Percentiles rank a stretch among this genome's conserved stretches.
Evolutionary conservation across 2,888 invertebrate genomes (phyloP).

Genomic region (Napeogenes sylphis): DNA sequence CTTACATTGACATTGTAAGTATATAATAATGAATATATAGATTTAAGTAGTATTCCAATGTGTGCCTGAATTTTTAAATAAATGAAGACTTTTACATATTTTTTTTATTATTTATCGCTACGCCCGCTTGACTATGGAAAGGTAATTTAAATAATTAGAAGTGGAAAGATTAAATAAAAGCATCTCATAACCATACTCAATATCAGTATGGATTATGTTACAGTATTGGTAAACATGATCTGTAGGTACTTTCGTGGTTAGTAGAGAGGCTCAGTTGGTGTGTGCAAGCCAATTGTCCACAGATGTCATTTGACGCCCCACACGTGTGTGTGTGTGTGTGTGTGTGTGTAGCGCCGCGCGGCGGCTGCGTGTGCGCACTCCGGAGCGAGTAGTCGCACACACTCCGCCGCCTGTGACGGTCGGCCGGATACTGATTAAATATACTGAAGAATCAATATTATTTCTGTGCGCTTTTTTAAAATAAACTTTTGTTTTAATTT

Average conservation of each 20-base stretch:
- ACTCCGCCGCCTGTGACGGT: slow-evolving; percentile 38
- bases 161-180: too few species aligned
- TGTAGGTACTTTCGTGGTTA: too few species aligned
- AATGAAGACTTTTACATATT: slow-evolving; percentile 11
- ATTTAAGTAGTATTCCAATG: slow-evolving; percentile 8
- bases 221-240: too few species aligned
- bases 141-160: too few species aligned
- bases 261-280: slow-evolving; percentile 12
- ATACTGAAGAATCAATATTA: slow-evolving; percentile 4
- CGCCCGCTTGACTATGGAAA: not conserved
- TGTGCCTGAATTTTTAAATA: slow-evolving; percentile 20
- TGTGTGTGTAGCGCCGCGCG: too few species aligned
- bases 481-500: not conserved
- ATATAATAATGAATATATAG: not conserved
- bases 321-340: slow-evolving; percentile 23
- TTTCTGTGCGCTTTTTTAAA: not conserved
- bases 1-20: too few species aligned
- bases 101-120: not conserved
- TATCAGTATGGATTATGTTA: too few species aligned
- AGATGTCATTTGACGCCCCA: slow-evolving; percentile 28
- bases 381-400: slow-evolving; percentile 32
- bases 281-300: slow-evolving; percentile 20
- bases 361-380: slow-evolving; percentile 12
- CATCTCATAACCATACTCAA: too few species aligned
- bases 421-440: slow-evolving; percentile 29